Evolutionary conservation across 2,797 vertebrate genomes (phyloP), one percentile per base, ranked within the genome.

Genomic region (Danionella dracula): DNA sequence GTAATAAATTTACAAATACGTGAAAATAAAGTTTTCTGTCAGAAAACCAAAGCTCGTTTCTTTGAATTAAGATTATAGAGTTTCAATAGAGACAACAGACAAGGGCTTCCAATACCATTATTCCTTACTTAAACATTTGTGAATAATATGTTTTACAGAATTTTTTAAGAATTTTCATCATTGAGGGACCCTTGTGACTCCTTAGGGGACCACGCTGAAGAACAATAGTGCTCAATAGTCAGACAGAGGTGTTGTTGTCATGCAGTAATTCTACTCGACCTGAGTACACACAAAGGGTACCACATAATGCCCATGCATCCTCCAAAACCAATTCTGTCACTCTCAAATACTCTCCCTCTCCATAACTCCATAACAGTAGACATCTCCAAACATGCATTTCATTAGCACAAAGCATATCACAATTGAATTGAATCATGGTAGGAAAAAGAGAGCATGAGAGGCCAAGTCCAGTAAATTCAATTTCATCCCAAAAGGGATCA

Each of bases 361-460:
- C 12, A 50, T 63, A 58, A 56, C 51, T 23, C 20, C 37, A 44
- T 37, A 53, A 40, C 20, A 19, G 58, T 20, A 72, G 58, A 72
- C 65, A 63, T 71, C 64, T 68, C 64, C 53, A 46, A 71, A 66
- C 67, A 71, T 73, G 64, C 76, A 78, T 78, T 78, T 75, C 73
- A 78, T 78, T 78, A 75, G 40, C 37, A 12, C 64, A 65, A 68
- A 57, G 65, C 55, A 41, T 67, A 69, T 63, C 67, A 49, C 51
- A 68, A 71, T 71, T 71, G 59, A 73, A 76, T 76, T 54, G 73
- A 76, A 73, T 71, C 68, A 66, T 12, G 54, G 53, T 35, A 19
- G 44, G 51, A 66, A 51, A 61, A 50, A 59, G 27, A 71, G 60
- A 49, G 54, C 59, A 41, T 70, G 62, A 16, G 44, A 37, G 46